Conservation (phyloP, 2,888 invertebrate species). For the Phania funesta region DNA sequence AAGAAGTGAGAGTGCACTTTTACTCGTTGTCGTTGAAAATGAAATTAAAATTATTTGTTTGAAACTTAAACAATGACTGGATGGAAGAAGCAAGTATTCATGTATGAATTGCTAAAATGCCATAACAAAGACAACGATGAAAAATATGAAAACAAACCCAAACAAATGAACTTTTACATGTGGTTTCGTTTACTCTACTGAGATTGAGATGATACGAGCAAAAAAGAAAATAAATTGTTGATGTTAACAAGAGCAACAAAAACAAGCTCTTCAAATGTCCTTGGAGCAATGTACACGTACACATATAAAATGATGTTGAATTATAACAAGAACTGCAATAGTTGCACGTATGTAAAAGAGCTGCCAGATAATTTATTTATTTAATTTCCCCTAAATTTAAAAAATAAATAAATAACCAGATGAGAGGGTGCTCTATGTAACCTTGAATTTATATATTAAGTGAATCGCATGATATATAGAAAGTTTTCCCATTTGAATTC, state of each 20-base stretch:
- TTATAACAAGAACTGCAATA: background rate
- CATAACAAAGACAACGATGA: constrained; percentile 7
- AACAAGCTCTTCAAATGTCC: constrained; percentile 24
- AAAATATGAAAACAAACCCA: background rate
- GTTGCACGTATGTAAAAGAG: background rate
- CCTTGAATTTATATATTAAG: no score
- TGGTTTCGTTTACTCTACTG: constrained; percentile 32
- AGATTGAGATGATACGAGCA: constrained; percentile 37
- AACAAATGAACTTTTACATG: constrained; percentile 37
- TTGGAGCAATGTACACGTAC: constrained; percentile 32
- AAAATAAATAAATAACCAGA: no score
- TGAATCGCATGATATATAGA: no score
- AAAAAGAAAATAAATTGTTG: background rate
- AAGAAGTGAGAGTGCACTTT: constrained; percentile 21
- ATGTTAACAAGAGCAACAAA: constrained; percentile 15
- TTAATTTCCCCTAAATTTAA: no score
- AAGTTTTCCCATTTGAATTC: no score
- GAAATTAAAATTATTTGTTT: constrained; percentile 56
- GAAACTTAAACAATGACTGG: constrained; percentile 43
- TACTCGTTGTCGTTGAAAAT: constrained; percentile 44
- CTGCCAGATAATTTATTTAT: no score
- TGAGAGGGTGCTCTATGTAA: no score
- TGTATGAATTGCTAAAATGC: constrained; percentile 34
- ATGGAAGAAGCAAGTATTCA: constrained; percentile 28
- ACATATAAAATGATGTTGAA: background rate